phyloP scores from a whole-genome alignment of 2,888 invertebrate species.

The Clostera curtula region DNA sequence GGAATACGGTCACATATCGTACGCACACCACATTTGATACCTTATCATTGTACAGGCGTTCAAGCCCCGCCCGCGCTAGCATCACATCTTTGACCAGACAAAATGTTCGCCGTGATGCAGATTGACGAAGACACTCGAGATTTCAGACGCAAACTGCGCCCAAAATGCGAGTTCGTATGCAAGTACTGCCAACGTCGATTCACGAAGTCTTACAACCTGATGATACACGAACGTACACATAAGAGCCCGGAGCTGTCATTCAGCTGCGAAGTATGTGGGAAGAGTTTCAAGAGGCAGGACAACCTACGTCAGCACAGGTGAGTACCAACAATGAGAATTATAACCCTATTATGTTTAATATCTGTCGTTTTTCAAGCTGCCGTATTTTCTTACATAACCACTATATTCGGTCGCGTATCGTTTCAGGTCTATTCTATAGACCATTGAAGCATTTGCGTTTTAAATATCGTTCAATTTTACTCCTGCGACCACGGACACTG shows the following conservation, averaged over 20 bases:
- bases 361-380: too few relatives aligned
- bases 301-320: constrained; percentile 96
- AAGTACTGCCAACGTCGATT: constrained; percentile 98
- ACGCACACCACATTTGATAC: constrained; percentile 53
- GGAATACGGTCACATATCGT: constrained; percentile 33
- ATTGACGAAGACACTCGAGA: constrained; percentile 91
- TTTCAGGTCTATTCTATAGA: too few relatives aligned
- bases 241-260: constrained; percentile 97
- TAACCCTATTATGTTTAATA: too few relatives aligned
- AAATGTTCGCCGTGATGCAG: constrained; percentile 93
- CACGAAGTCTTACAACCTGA: constrained; percentile 98
- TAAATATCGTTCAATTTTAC: too few relatives aligned
- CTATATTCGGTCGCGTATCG: too few relatives aligned
- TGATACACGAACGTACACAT: constrained; percentile 99
- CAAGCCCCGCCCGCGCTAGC: constrained; percentile 68
- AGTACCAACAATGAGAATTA: too few relatives aligned
- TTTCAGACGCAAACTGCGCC: constrained; percentile 91
- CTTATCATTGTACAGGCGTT: constrained; percentile 62
- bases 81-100: constrained; percentile 72
- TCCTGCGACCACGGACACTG: too few relatives aligned
- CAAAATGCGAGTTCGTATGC: constrained; percentile 98
- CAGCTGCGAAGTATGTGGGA: constrained; percentile 98
- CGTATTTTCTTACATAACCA: too few relatives aligned
- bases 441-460: too few relatives aligned
- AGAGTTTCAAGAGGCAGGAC: constrained; percentile 98